Conservation (phyloP, 30 jellyfish, hydroid and myxozoan genomes). For the Morbakka virulenta region DNA sequence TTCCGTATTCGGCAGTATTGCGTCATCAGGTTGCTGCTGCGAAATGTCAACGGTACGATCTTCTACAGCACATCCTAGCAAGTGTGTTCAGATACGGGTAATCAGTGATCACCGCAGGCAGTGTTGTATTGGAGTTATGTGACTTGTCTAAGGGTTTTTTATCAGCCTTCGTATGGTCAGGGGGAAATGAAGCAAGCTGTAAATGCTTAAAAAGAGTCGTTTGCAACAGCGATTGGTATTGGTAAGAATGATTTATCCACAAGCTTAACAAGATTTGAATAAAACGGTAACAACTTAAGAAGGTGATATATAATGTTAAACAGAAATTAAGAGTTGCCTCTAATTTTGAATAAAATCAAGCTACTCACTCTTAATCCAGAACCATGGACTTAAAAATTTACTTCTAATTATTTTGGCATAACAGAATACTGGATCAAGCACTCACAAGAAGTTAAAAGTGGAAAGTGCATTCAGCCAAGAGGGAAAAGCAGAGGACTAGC, state of each 20-base stretch:
- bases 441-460: conserved; percentile 21
- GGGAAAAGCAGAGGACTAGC: conserved; percentile 24
- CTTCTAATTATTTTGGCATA: conserved; percentile 38
- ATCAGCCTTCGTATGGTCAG: no score
- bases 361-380: conserved; percentile 48
- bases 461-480: conserved; percentile 19
- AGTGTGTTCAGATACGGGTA: no score
- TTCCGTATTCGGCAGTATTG: no score
- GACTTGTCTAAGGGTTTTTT: no score
- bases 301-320: conserved; percentile 9
- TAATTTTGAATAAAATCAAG: conserved; percentile 9
- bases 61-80: no score
- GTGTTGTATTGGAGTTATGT: no score
- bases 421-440: conserved; percentile 28
- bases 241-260: neutral
- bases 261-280: neutral
- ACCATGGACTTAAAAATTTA: conserved; percentile 42
- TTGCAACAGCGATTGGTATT: conserved; percentile 21
- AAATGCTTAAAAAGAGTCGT: neutral
- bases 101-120: no score
- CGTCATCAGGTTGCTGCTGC: no score
- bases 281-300: conserved; percentile 28
- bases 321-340: conserved; percentile 18
- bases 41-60: no score
- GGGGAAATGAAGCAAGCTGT: conserved; percentile 2